Evolutionary conservation across 2,113 vertebrate species (phyloP).

Genomic region (Dasypus novemcinctus): DNA sequence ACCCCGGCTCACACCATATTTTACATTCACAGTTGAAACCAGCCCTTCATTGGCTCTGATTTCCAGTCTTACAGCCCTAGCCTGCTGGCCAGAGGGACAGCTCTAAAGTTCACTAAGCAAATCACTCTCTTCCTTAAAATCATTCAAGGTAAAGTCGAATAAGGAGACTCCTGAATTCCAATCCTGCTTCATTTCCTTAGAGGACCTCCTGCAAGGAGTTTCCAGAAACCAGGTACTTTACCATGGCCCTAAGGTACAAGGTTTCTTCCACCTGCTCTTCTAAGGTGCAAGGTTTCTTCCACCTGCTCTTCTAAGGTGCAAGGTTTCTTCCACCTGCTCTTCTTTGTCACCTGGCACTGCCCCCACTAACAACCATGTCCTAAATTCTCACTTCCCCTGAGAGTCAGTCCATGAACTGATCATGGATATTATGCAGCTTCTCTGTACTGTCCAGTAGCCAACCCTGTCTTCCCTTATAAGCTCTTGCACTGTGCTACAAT

Average conservation of each 20-base stretch:
- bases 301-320: neutral
- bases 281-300: neutral
- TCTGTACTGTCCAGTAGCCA: neutral
- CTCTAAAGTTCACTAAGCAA: neutral
- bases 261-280: too few relatives aligned
- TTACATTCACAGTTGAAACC: neutral
- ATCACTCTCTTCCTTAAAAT: neutral
- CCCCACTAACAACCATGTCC: neutral
- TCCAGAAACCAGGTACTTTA: neutral
- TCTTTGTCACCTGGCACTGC: too few relatives aligned
- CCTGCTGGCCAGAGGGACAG: neutral
- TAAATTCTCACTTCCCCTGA: neutral
- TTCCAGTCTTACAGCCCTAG: too few relatives aligned
- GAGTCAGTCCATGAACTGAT: neutral
- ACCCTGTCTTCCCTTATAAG: neutral
- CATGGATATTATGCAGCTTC: too few relatives aligned
- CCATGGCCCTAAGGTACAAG: neutral
- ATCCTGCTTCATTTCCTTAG: neutral
- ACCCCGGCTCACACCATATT: neutral
- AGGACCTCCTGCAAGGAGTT: accelerated
- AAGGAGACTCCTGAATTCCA: neutral
- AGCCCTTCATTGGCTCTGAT: neutral
- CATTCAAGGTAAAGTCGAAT: neutral
- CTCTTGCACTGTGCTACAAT: too few relatives aligned
- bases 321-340: too few relatives aligned